Evolutionary conservation across 1,140 invertebrate genomes (phyloP), one percentile per base, ranked within the genome.

Genomic region (Ostrea denselamellosa): DNA sequence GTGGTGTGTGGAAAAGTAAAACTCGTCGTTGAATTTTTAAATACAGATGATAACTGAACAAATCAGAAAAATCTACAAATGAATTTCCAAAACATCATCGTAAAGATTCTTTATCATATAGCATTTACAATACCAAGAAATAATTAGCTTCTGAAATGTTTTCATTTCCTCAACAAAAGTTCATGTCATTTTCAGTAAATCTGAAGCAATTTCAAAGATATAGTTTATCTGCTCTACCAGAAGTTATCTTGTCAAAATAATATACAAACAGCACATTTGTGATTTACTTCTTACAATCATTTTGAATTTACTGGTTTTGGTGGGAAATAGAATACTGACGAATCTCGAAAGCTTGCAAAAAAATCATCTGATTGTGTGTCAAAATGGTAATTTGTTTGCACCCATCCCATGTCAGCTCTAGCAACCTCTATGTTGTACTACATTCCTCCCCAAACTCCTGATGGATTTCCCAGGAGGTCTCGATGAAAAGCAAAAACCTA

Each of bases 211-310:
- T 77, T 71, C n/a, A 22, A 77, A 77, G 68, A 77, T 77, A 28
- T 25, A 8, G 8, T 77, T 77, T 77, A 77, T 77, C 68, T 34
- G 68, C 28, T 77, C 68, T 14, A 34, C 68, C 12, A 14, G 68
- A 77, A 25, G 22, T 77, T 77, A 77, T 77, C 68, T 77, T 77
- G 68, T 77, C 25, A 12, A 77, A 77, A 77, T 62, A 62, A 62
- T 62, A 7, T 62, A 14, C 8, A 62, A 14, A 62, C 17, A 62
- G 56, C 8, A 14, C 25, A 77, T 34, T 77, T 77, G 68, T 77
- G 68, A 77, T 77, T 77, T 77, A 22, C 68, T 77, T 28, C 22
- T 10, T 7, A 2, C 28, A 77, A 77, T 25, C 12, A 34, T 28
- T 28, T 25, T 77, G 25, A 77, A 77, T 28, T 28, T 28, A 34